Evolutionary conservation across 2,888 invertebrate species (phyloP), one percentile per base, ranked within the genome.

Genomic region (Drosophila kanekoi): DNA sequence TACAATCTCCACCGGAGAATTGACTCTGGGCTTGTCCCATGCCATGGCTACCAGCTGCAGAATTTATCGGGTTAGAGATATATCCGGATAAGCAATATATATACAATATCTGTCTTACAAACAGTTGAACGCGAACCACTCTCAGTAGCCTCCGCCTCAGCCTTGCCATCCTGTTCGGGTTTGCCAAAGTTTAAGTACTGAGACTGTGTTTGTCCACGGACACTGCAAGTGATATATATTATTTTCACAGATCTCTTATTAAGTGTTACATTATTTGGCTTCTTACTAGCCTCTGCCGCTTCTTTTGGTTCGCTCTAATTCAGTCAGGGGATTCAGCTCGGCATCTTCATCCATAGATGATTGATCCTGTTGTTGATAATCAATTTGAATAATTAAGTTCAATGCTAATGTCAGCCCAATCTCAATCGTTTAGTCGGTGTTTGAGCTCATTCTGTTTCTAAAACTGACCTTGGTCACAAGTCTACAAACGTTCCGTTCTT

Each of bases 1-100:
- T 79, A 58, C 90, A 91, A 70, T 91, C 91, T 9, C 91, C 91
- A n/a, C 95, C 94, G 65, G 95, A 94, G 51, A 96, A 96, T 92
- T 97, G 97, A 92, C 97, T 97, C 92, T 97, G 97, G 0, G 97
- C 97, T 93, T 97, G 97, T 0, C 97, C 97, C 96, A 97, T 97
- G 59, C 97, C 97, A 89, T 95, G 95, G 72, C 93, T 94, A 47
- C 97, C 97, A 93, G 94, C 97, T 97, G 80, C 78, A 52, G 16
- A 11, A 41, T 33, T 43, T 2, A 47, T 28, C 8, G 0, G 1
- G 4, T 40, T 40, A 14, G 9, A 52, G 5, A 72, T 35, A n/a
- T 4, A 23, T 9, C 18, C 33, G 2, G 20, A 9, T 13, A 18
- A 11, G 3, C 4, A n/a, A 13, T n/a, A 8, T 37, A 13, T 48